Conservation (phyloP, 2,797 vertebrate species). For the Urocyon cinereoargenteus region DNA sequence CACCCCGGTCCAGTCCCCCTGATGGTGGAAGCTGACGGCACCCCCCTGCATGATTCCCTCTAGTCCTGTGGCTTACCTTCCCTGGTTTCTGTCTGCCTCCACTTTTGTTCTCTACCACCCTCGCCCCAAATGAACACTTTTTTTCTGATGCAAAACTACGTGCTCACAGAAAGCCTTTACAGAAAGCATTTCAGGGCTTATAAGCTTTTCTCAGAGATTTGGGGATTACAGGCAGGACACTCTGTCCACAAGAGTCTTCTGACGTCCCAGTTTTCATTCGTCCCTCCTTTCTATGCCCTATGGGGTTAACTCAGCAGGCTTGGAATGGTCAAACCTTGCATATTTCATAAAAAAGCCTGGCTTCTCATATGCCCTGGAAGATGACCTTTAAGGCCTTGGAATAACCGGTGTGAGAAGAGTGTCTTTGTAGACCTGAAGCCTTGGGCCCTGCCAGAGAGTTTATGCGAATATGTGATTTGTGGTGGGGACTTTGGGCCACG, state of each 20-base stretch:
- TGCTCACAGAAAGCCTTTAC: neutral
- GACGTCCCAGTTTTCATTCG: neutral
- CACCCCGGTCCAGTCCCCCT: no score
- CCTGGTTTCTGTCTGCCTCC: neutral
- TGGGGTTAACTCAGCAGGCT: neutral
- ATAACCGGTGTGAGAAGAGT: neutral
- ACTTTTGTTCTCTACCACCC: neutral
- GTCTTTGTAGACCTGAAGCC: neutral
- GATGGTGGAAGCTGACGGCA: neutral
- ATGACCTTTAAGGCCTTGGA: neutral
- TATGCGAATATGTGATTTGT: neutral
- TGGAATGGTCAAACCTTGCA: neutral
- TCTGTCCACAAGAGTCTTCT: neutral
- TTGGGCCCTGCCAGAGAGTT: neutral
- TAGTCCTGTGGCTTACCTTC: neutral
- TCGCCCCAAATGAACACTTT: neutral
- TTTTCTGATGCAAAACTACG: neutral
- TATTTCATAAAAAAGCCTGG: neutral
- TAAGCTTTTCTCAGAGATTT: neutral
- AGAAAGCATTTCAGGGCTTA: neutral
- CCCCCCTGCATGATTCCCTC: fast-evolving
- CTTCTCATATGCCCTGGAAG: neutral
- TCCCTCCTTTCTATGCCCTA: neutral
- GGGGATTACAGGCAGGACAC: neutral
- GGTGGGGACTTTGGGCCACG: neutral